A percentile compares a stretch with the other conserved stretches of the same genome.
Evolutionary conservation across 23 tunicate species (phyloP).

Genomic region (Diplosoma virens): DNA sequence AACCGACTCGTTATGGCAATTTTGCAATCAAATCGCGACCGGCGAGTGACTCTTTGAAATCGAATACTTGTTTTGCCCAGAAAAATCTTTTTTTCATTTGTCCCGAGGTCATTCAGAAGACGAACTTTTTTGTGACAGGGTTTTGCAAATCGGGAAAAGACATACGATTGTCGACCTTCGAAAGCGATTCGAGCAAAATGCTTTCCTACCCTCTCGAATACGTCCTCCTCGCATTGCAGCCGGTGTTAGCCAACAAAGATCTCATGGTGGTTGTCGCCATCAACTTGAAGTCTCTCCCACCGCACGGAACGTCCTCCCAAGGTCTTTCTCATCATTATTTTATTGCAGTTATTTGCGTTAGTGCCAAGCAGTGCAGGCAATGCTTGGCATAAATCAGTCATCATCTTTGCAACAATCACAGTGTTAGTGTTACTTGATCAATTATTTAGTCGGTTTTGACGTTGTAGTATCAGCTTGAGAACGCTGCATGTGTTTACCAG

Average conservation of each 20-base stretch:
- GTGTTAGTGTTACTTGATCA: background rate
- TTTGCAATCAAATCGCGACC: too few species aligned
- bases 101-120: too few species aligned
- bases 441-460: too few species aligned
- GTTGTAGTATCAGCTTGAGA: too few species aligned
- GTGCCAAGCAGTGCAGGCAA: background rate
- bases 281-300: conserved; percentile 62
- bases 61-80: too few species aligned
- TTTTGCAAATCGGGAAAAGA: conserved; percentile 84
- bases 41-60: too few species aligned
- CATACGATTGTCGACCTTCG: conserved; percentile 52
- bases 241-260: conserved; percentile 11
- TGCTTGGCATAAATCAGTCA: too few species aligned
- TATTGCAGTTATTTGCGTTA: background rate
- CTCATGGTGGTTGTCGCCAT: conserved; percentile 59
- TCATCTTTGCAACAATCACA: too few species aligned
- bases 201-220: conserved; percentile 50
- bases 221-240: conserved; percentile 57
- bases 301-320: conserved; percentile 56
- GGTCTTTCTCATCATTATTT: conserved; percentile 24
- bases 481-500: too few species aligned
- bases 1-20: too few species aligned
- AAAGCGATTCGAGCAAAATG: conserved; percentile 41
- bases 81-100: too few species aligned
- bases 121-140: too few species aligned